phyloP scores from a whole-genome alignment of 2,888 invertebrate genomes.

The Drosophila silvestris region DNA sequence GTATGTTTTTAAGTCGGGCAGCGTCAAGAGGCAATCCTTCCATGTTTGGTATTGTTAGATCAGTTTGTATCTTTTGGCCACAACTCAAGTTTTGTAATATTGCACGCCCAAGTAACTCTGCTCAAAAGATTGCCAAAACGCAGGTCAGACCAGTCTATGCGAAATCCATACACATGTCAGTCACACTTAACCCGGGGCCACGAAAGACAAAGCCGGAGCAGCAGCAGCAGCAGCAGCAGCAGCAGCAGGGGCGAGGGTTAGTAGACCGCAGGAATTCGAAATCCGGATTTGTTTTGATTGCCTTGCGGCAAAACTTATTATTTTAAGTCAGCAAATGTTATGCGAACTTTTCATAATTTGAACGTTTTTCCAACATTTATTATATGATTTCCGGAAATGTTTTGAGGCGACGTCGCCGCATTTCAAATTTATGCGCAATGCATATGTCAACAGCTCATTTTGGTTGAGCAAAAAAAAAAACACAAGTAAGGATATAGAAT shows the following conservation, averaged over 20 bases:
- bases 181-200: slow-evolving; percentile 75
- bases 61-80: slow-evolving; percentile 21
- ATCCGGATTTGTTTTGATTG: slow-evolving; percentile 72
- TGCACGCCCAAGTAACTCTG: slow-evolving; percentile 70
- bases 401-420: slow-evolving; percentile 59
- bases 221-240: not conserved
- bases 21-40: not conserved
- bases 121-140: slow-evolving; percentile 49
- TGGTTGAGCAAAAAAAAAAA: slow-evolving; percentile 21
- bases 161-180: slow-evolving; percentile 75
- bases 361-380: slow-evolving; percentile 70
- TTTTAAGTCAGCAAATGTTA: slow-evolving; percentile 68
- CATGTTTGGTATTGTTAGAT: slow-evolving; percentile 7
- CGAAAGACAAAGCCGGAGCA: slow-evolving; percentile 14
- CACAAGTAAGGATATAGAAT: slow-evolving; percentile 26
- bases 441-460: slow-evolving; percentile 76
- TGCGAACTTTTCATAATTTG: slow-evolving; percentile 61
- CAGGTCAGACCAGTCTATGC: slow-evolving; percentile 58
- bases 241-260: slow-evolving; percentile 20
- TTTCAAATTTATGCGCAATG: slow-evolving; percentile 72
- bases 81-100: slow-evolving; percentile 49
- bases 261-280: slow-evolving; percentile 52
- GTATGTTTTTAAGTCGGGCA: not conserved
- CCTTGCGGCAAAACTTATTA: slow-evolving; percentile 75
- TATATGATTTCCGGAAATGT: slow-evolving; percentile 70